Conservation (phyloP, 2,888 invertebrate species). For the Alsophila aescularia region DNA sequence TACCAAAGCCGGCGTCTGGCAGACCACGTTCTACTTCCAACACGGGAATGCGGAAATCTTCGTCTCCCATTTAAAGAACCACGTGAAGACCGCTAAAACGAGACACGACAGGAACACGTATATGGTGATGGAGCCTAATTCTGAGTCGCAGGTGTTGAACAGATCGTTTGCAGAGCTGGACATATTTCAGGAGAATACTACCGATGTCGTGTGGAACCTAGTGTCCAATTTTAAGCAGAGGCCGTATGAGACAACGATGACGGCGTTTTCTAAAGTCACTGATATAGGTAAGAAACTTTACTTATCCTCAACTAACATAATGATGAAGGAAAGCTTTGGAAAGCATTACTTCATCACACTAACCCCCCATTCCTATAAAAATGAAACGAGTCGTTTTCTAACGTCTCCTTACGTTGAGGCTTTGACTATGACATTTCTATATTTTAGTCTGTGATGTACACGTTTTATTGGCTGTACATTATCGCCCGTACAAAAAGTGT, state of each 20-base stretch:
- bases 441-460: too few species aligned
- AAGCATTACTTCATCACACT: too few species aligned
- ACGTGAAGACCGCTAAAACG: constrained; percentile 87
- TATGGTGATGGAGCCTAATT: constrained; percentile 87
- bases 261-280: constrained; percentile 94
- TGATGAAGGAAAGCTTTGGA: too few species aligned
- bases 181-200: constrained; percentile 89
- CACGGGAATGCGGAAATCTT: constrained; percentile 93
- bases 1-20: constrained; percentile 83
- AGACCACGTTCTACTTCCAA: constrained; percentile 94
- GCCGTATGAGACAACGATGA: constrained; percentile 93
- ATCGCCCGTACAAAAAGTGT: too few species aligned
- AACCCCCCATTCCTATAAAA: too few species aligned
- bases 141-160: constrained; percentile 87
- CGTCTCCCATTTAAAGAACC: constrained; percentile 85
- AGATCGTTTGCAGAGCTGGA: constrained; percentile 95
- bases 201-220: constrained; percentile 87
- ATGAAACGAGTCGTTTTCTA: too few species aligned
- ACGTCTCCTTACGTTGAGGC: too few species aligned
- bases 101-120: constrained; percentile 86
- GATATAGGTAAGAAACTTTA: constrained; percentile 88
- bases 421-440: too few species aligned
- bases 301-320: too few species aligned
- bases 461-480: too few species aligned
- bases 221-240: constrained; percentile 81